Evolutionary conservation across 2,888 invertebrate genomes (phyloP).

Genomic region (Hetaerina titia): DNA sequence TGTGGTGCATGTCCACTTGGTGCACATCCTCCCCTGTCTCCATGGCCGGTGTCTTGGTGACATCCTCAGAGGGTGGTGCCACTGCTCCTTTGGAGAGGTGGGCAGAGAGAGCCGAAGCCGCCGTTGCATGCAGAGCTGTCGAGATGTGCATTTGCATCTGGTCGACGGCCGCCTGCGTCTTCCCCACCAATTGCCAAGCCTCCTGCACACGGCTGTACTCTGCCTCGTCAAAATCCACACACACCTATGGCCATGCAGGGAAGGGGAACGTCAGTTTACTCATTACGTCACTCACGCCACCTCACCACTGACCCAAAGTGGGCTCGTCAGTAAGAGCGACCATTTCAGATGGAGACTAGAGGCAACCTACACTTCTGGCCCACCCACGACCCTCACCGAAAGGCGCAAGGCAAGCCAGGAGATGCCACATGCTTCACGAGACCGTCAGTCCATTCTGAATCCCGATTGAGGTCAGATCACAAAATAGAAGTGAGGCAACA

Average conservation of each 20-base stretch:
- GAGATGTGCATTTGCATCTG: slow-evolving; percentile 97
- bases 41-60: slow-evolving; percentile 79
- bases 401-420: too few species aligned
- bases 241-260: slow-evolving; percentile 76
- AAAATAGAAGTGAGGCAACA: too few species aligned
- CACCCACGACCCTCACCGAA: too few species aligned
- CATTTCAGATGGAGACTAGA: too few species aligned
- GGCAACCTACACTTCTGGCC: too few species aligned
- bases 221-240: slow-evolving; percentile 86
- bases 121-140: slow-evolving; percentile 92
- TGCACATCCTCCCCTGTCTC: slow-evolving; percentile 78
- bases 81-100: not conserved
- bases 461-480: too few species aligned
- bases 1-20: slow-evolving; percentile 78
- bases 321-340: too few species aligned
- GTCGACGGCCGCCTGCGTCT: slow-evolving; percentile 95
- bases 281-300: too few species aligned
- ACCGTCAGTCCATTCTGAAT: too few species aligned
- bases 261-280: too few species aligned
- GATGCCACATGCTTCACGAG: too few species aligned
- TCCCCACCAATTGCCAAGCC: slow-evolving; percentile 93
- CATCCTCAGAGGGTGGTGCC: slow-evolving; percentile 76
- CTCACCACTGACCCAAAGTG: too few species aligned
- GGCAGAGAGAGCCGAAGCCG: slow-evolving; percentile 74
- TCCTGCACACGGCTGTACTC: slow-evolving; percentile 91